Conservation (phyloP, 2,888 invertebrate genomes). For the Ormyrus labotus region DNA sequence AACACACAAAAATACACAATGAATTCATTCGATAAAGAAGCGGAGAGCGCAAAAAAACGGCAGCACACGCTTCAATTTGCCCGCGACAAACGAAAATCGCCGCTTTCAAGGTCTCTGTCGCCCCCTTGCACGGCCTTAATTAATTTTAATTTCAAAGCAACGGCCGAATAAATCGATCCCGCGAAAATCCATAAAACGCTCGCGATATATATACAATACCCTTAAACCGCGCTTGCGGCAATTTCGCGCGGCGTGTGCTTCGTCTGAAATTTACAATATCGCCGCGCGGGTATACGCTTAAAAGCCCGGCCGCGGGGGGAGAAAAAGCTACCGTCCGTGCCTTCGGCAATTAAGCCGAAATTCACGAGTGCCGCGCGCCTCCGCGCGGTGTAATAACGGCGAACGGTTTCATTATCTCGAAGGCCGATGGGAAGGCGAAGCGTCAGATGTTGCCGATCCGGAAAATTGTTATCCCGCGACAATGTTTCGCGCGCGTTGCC, state of each 20-base stretch:
- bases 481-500: no score
- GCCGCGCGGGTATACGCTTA: background rate
- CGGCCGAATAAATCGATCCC: background rate
- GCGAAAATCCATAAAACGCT: background rate
- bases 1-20: no score
- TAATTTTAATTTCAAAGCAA: no score
- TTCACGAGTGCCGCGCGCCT: background rate
- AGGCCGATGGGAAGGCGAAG: background rate
- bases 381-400: background rate
- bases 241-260: background rate
- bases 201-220: no score
- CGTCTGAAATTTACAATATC: conserved; percentile 26
- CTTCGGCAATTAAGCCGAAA: background rate
- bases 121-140: background rate
- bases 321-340: background rate
- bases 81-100: no score
- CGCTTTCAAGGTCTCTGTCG: no score
- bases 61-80: no score
- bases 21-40: no score
- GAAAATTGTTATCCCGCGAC: no score
- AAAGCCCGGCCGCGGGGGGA: background rate
- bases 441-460: no score
- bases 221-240: background rate
- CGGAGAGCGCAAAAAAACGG: no score
- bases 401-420: conserved; percentile 36